phyloP scores from a whole-genome alignment of 2,888 invertebrate species.

The Trypoxylon attenuatum region DNA sequence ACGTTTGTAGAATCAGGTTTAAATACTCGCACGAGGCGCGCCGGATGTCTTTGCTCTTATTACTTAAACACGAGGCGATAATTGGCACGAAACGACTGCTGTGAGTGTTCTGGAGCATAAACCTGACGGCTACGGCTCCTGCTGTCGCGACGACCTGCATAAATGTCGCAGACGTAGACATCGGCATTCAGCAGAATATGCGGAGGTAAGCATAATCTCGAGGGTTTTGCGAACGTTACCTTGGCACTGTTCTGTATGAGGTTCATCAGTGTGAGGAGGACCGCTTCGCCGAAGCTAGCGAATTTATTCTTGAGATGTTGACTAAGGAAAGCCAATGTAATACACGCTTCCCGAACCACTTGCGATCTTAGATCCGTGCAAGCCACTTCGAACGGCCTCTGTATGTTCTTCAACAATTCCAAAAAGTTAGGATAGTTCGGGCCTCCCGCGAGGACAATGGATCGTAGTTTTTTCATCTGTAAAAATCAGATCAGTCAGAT shows the following conservation, averaged over 20 bases:
- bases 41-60: conserved; percentile 95
- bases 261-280: conserved; percentile 89
- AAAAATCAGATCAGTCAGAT: conserved; percentile 56
- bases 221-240: conserved; percentile 75
- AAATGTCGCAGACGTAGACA: background rate
- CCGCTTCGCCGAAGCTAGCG: conserved; percentile 89
- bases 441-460: conserved; percentile 88
- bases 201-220: background rate
- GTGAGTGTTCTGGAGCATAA: conserved; percentile 90
- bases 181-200: too few species aligned
- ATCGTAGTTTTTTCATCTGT: conserved; percentile 90
- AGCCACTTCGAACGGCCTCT: conserved; percentile 87
- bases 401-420: conserved; percentile 85
- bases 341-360: conserved; percentile 96
- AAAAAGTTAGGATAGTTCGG: conserved; percentile 83
- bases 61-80: conserved; percentile 83
- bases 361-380: conserved; percentile 93
- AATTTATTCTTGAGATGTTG: conserved; percentile 88
- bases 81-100: conserved; percentile 87
- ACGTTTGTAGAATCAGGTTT: conserved; percentile 87
- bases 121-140: conserved; percentile 89
- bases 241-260: conserved; percentile 97
- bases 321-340: conserved; percentile 94
- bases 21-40: conserved; percentile 87
- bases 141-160: conserved; percentile 93